Base-by-base conservation (phyloP, 2,113 vertebrate species). In the Alligator sinensis region DNA sequence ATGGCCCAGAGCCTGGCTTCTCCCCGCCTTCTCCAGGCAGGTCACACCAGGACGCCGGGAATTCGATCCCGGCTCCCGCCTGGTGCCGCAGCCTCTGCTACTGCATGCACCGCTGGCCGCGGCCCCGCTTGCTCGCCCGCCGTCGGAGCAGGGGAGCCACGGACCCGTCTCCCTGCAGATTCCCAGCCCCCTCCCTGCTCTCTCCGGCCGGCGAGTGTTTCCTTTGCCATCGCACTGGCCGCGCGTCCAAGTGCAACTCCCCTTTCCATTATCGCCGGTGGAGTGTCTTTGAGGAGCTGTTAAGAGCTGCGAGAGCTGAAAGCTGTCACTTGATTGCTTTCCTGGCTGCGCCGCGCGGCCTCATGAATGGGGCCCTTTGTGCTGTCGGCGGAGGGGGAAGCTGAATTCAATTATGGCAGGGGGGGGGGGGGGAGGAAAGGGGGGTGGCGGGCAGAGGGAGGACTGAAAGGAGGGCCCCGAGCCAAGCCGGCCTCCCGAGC, bases 301-400 rank as follows among this genome's bases (percentile, higher is more conserved):
- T 92, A 95, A 95, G 96, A 97, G 97, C 94, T 34, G 86, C 76
- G 14, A 85, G 93, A 94, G 94, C 96, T 59, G 93, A 92, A 87
- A 63, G 96, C 96, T 64, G 96, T 82, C 59, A 47, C 94, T 77
- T 89, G 94, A 96, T 89, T 77, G 92, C 93, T 95, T 84, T 68
- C 63, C 88, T 38, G 92, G 80, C 93, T 14, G 34, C 91, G 62
- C 28, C 5, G 12, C 94, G 83, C 18, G 34, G 11, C 95, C 75
- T 82, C 62, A 28, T 98, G 97, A 98, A 98, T 96, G 96, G 96
- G 47, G 86, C 93, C 16, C 98, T 97, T 97, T 98, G 97, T 98
- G 95, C 81, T 70, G 10, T 1, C 72, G 61, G 74, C 83, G 9
- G 5, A 74, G 27, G 80, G 89, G 24, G 19, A 92, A 95, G 97